These are phyloP conservation scores for Eueides isabella DNA, from an alignment of 1,140 invertebrate genomes.

Conservation along the genomic window DNA sequence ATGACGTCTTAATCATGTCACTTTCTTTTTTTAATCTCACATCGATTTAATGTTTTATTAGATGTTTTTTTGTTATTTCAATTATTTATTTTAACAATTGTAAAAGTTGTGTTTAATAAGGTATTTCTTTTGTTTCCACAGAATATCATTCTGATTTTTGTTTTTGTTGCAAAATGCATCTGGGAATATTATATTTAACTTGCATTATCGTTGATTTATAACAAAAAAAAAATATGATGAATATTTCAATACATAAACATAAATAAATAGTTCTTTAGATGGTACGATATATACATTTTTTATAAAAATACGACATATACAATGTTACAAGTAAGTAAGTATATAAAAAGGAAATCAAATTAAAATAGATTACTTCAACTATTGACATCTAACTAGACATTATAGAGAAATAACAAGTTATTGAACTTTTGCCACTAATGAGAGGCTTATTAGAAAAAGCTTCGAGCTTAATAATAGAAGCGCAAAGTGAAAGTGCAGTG, in stretches of 20 bases:
- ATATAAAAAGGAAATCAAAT: neutral
- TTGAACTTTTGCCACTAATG: neutral
- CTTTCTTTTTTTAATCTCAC: neutral
- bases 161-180: too few relatives aligned
- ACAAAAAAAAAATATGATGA: too few relatives aligned
- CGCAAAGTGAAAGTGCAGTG: slow-evolving; percentile 33
- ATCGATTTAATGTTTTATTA: neutral
- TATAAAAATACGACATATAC: neutral
- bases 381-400: neutral
- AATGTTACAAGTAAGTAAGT: neutral
- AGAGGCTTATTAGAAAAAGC: neutral
- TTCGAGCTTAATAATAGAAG: neutral
- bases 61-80: too few relatives aligned
- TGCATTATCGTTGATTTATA: too few relatives aligned
- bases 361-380: neutral
- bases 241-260: too few relatives aligned
- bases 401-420: neutral
- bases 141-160: too few relatives aligned
- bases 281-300: too few relatives aligned
- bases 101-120: too few relatives aligned
- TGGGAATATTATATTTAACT: neutral
- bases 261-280: too few relatives aligned
- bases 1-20: slow-evolving; percentile 1
- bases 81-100: neutral
- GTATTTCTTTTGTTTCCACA: too few relatives aligned